Conservation (phyloP, 2,888 invertebrate species). For the Theodoxus fluviatilis region DNA sequence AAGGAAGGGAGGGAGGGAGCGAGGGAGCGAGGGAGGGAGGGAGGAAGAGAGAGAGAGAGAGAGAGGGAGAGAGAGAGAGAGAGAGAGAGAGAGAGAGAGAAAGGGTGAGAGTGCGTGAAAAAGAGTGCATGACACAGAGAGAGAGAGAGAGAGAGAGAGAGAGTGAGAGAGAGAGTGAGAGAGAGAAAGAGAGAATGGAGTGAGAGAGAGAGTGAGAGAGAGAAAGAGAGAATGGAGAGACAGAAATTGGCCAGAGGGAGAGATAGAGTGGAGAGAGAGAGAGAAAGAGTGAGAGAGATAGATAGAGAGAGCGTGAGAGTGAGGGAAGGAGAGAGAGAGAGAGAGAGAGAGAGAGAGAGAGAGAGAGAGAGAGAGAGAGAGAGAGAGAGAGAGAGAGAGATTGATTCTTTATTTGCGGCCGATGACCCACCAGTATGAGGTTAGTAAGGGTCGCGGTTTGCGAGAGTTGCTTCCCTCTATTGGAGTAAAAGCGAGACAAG, state of each 20-base stretch:
- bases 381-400: constrained; percentile 5
- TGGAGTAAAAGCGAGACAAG: too few species aligned
- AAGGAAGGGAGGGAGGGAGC: too few species aligned
- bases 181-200: neutral
- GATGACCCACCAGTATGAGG: too few species aligned
- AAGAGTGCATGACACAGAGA: neutral
- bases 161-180: neutral
- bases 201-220: neutral
- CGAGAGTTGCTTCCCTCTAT: too few species aligned
- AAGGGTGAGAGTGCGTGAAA: neutral
- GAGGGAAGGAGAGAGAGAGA: neutral
- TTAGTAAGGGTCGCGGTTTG: too few species aligned
- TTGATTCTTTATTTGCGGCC: too few species aligned
- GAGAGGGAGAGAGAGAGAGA: too few species aligned
- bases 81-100: neutral
- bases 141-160: neutral
- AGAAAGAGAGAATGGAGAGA: neutral
- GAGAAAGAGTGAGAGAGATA: neutral
- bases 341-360: neutral
- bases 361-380: constrained; percentile 5
- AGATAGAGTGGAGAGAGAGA: neutral
- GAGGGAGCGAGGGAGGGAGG: neutral
- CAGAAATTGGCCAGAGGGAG: neutral
- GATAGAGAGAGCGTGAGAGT: neutral
- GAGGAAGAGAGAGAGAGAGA: neutral